Conservation (phyloP, 2,797 vertebrate species). For the Valencia hispanica region DNA sequence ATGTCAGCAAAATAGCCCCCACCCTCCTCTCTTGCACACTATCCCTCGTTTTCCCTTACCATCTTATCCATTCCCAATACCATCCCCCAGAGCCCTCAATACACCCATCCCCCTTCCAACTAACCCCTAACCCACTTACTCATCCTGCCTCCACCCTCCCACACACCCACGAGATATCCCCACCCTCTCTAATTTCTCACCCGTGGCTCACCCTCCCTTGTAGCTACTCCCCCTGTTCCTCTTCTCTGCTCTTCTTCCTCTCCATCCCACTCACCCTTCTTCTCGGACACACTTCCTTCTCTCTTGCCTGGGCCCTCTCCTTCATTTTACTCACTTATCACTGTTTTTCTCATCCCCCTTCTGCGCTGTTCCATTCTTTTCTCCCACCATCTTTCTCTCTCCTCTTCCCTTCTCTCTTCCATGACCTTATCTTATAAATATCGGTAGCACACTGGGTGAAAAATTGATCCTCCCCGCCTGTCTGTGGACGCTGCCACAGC, state of each 20-base stretch:
- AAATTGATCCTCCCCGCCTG: conserved; percentile 82
- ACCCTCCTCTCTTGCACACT: conserved; percentile 34
- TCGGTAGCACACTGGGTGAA: conserved; percentile 81
- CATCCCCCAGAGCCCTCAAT: conserved; percentile 76
- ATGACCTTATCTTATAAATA: conserved; percentile 81
- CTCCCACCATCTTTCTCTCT: conserved; percentile 25
- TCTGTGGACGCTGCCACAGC: conserved; percentile 78
- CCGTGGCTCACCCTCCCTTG: conserved; percentile 48
- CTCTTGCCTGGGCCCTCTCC: conserved; percentile 23
- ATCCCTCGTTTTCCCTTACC: conserved; percentile 65
- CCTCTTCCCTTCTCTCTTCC: conserved; percentile 50
- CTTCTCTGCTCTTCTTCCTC: conserved; percentile 28
- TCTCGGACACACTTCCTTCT: conserved; percentile 51
- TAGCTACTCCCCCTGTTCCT: conserved; percentile 26
- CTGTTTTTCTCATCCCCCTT: conserved; percentile 63
- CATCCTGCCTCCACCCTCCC: conserved; percentile 75
- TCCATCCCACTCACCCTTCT: conserved; percentile 52
- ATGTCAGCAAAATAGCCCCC: conserved; percentile 71
- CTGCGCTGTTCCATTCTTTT: conserved; percentile 40
- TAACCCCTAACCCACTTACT: conserved; percentile 77
- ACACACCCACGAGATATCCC: conserved; percentile 72
- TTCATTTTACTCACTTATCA: conserved; percentile 56
- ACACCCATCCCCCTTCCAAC: conserved; percentile 73
- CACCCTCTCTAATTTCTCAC: conserved; percentile 71
- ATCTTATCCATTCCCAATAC: conserved; percentile 75